Conservation (phyloP, 2,113 vertebrate genomes). For the cattle (Bos taurus) region ARS-UCD2.0 NC_037333.1:41978501-41979000, state of each 20-base stretch:
- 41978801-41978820: not conserved
- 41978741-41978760: not conserved
- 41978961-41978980: not conserved
- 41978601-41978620: not conserved
- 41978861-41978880: not conserved
- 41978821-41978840: not conserved
- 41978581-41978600: not conserved
- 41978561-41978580: not conserved
- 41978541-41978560: not conserved
- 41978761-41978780: not conserved
- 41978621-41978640: not conserved
- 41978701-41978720: not conserved
- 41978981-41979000: not conserved
- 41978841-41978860: not conserved
- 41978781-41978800: not conserved
- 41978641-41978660: not conserved
- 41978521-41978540: not conserved
- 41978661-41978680: not conserved
- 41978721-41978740: not conserved
- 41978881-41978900: not conserved
- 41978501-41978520: not conserved
- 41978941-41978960: not conserved
- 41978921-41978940: not conserved
- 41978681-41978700: not conserved
- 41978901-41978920: not conserved